These are phyloP conservation scores for Hemichromis elongatus DNA, from an alignment of 2,113 vertebrate species.

Conservation along the genomic window DNA sequence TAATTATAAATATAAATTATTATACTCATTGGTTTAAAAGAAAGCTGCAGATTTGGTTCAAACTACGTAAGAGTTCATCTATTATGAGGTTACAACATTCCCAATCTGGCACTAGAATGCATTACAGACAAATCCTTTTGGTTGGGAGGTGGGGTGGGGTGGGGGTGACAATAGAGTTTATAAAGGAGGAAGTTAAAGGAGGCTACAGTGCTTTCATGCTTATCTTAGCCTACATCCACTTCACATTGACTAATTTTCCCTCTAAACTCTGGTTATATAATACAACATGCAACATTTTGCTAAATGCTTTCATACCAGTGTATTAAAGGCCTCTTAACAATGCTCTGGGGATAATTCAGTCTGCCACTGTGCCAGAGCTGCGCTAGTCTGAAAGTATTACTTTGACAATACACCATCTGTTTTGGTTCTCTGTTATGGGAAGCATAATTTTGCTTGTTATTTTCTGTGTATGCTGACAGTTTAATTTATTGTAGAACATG, in stretches of 20 bases:
- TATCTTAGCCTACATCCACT: slow-evolving; percentile 8
- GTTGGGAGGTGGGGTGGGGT: background rate
- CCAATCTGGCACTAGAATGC: background rate
- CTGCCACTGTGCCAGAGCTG: background rate
- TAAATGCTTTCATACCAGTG: background rate
- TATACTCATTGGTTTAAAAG: background rate
- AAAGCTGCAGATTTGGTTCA: background rate
- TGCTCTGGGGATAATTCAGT: background rate
- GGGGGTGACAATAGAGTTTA: background rate
- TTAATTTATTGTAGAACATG: background rate
- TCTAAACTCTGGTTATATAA: slow-evolving; percentile 38
- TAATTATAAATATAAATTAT: background rate
- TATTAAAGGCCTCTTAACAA: slow-evolving; percentile 4
- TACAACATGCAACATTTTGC: background rate
- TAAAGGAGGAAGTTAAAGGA: background rate
- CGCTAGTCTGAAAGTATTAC: background rate
- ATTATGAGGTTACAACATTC: background rate
- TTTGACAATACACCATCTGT: slow-evolving; percentile 29
- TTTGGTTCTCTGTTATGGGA: background rate
- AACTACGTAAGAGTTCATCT: background rate
- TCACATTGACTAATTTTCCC: slow-evolving; percentile 12
- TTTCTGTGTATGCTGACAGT: background rate
- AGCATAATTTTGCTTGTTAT: background rate
- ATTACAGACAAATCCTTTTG: background rate
- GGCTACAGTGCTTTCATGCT: background rate